These are phyloP conservation scores for Malurus alboscapulatus DNA, from an alignment of 2,113 vertebrate species.

Conservation along the genomic window DNA sequence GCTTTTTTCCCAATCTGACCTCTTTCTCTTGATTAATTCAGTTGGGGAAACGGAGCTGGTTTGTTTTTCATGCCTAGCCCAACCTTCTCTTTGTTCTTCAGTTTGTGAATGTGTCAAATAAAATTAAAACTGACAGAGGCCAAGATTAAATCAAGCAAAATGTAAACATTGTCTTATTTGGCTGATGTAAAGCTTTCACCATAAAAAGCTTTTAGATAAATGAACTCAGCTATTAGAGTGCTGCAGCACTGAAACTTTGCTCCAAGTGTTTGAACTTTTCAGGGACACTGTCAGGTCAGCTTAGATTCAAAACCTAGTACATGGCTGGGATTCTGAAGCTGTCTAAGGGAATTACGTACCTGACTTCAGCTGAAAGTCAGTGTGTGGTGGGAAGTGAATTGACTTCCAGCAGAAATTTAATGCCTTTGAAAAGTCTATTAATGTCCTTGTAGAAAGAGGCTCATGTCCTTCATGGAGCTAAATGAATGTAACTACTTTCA, in stretches of 20 bases:
- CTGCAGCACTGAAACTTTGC: neutral
- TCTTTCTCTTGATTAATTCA: neutral
- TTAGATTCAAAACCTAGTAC: constrained; percentile 20
- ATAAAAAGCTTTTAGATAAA: constrained; percentile 52
- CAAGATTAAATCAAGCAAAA: constrained; percentile 30
- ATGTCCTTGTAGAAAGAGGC: neutral
- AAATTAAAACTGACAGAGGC: constrained; percentile 2
- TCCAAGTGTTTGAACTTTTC: neutral
- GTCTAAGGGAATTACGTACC: neutral
- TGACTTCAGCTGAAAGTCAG: neutral
- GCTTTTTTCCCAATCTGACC: neutral
- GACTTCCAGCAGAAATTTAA: neutral
- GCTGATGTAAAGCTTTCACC: constrained; percentile 5
- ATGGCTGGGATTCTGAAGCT: neutral
- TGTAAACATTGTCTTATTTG: neutral
- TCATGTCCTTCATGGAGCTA: neutral
- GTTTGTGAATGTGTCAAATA: constrained; percentile 34
- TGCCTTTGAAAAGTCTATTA: neutral
- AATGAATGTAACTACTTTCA: neutral
- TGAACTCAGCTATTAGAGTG: neutral
- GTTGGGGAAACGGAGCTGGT: neutral
- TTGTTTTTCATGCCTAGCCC: neutral
- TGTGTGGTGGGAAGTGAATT: neutral
- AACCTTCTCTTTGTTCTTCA: constrained; percentile 1
- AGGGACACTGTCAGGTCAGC: constrained; percentile 1